Conservation (phyloP, 37 sponge, comb jelly and placozoan genomes). For the Chondrilla cf. caribensis region DNA sequence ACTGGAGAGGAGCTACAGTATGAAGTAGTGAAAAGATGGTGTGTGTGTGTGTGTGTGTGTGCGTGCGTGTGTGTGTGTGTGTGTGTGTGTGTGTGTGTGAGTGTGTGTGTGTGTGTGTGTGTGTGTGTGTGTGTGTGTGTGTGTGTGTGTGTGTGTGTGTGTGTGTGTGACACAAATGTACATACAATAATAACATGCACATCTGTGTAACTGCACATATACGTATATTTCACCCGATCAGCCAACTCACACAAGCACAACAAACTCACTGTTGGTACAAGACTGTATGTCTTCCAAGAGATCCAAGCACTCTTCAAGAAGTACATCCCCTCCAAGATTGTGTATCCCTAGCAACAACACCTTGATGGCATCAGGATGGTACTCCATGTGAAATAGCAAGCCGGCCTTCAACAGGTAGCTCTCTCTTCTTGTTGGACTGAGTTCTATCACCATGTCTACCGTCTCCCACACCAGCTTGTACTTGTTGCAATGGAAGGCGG, state of each 20-base stretch:
- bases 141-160: conserved; percentile 20
- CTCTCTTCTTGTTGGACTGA: neutral
- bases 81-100: too few relatives aligned
- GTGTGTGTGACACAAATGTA: neutral
- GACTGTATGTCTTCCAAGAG: neutral
- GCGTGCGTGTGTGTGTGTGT: too few relatives aligned
- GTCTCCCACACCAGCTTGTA: conserved; percentile 13
- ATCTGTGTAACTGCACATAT: neutral
- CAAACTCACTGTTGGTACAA: neutral
- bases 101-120: conserved; percentile 20
- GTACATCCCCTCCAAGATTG: neutral
- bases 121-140: conserved; percentile 31
- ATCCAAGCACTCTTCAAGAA: conserved; percentile 12
- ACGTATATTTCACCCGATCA: too few relatives aligned
- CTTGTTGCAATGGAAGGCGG: neutral
- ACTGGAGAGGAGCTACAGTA: neutral
- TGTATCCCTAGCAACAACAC: neutral
- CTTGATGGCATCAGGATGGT: neutral
- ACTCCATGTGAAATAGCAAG: neutral
- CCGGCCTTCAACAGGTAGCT: conserved; percentile 7
- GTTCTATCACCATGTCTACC: neutral
- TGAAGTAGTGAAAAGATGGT: neutral
- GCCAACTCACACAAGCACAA: neutral
- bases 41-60: too few relatives aligned
- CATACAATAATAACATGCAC: neutral